Percentiles rank a stretch among this genome's conserved stretches.
Conservation (phyloP, 2,113 vertebrate species). For the Rattus rattus region DNA sequence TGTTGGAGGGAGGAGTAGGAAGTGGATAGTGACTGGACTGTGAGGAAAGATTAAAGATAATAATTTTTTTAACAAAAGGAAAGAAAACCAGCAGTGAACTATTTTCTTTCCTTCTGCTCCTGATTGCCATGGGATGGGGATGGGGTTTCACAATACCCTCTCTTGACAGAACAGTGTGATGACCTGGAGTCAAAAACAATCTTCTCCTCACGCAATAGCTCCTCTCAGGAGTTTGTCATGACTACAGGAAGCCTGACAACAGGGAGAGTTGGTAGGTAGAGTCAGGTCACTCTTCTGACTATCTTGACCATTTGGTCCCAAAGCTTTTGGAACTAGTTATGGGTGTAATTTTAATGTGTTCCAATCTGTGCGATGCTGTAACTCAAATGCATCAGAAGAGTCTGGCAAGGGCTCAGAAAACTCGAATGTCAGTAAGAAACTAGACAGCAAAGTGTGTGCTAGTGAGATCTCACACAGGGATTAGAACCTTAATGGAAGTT, state of each 20-base stretch:
- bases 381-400: neutral
- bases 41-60: neutral
- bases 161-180: neutral
- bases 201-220: neutral
- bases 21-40: too few species aligned
- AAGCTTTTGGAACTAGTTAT: too few species aligned
- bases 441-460: neutral
- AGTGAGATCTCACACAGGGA: neutral
- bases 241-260: neutral
- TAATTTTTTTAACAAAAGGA: neutral
- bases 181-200: neutral
- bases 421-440: neutral
- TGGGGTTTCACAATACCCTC: neutral
- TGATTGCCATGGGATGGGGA: neutral
- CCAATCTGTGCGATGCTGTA: neutral
- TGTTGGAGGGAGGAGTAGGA: too few species aligned
- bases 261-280: neutral
- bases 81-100: neutral
- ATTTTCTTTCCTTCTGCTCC: neutral
- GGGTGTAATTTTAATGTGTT: neutral
- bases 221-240: neutral
- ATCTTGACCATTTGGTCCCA: neutral
- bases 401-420: neutral
- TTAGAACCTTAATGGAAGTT: neutral
- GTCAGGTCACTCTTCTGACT: neutral